Evolutionary conservation across 1,140 invertebrate genomes (phyloP), one percentile per base, ranked within the genome.

Genomic region (Subanguina moxae): DNA sequence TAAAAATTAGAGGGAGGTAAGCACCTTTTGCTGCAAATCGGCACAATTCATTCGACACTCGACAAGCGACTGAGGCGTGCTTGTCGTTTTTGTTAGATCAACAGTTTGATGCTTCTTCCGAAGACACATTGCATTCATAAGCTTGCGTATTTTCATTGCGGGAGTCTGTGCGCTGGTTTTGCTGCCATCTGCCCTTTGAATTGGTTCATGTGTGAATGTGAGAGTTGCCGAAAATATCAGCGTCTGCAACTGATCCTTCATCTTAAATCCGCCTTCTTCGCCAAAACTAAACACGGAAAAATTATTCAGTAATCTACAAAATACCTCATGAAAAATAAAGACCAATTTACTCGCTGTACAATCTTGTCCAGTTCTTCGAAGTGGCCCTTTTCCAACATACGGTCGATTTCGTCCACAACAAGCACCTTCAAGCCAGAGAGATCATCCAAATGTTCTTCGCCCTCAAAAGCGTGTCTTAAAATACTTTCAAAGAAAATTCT

Each of bases 181-280:
- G 43, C 58, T 32, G 1, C 45, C 70, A 30, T 68, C 57, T 15
- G 61, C 19, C 19, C 76, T 63, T 38, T 64, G 65, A 89, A 85
- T 68, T 90, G 89, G 77, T 94, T 92, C 0, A 92, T 79, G 71
- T 32, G 66, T 88, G 76, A 96, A 84, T 0, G 94, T 93, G 7
- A 99, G 85, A 0, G 96, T 99, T 19, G 96, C 96, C 0, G 95
- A 98, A 85, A 97, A 97, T 0, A 98, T 89, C 84, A 97, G 94
- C 76, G 90, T 95, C 84, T 98, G 94, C 25, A 76, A 23, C 92
- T 52, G 48, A 19, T 65, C 45, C 1, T 45, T 32, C 25, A 52
- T 27, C 30, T 15, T 56, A 52, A 23, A 21, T 30, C 17, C 21
- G 21, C 27, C 38, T 48, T 45, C 66, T 11, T 68, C 46, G 25